Percentiles rank a stretch among this genome's conserved stretches.
Conservation (phyloP, 1,140 invertebrate genomes). For the Lineus longissimus region DNA sequence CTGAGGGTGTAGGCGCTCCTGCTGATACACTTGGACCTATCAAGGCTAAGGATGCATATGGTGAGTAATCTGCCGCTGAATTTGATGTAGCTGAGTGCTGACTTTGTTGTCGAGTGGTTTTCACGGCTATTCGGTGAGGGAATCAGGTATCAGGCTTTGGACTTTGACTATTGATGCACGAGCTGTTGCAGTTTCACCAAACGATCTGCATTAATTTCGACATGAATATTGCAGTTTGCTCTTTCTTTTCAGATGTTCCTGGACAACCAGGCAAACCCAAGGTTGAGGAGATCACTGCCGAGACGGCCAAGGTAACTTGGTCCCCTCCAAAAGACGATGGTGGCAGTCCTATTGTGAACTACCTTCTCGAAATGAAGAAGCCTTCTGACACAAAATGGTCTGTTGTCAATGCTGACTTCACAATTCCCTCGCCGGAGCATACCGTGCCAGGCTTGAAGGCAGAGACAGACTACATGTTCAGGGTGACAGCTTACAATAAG, state of each 20-base stretch:
- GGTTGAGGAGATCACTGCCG: slow-evolving; percentile 85
- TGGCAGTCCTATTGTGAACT: slow-evolving; percentile 87
- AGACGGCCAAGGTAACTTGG: slow-evolving; percentile 93
- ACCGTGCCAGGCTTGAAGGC: slow-evolving; percentile 89
- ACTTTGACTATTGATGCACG: background rate
- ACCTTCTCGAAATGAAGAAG: slow-evolving; percentile 76
- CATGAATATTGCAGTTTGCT: background rate
- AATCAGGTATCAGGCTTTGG: background rate
- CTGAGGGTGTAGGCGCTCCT: slow-evolving; percentile 88
- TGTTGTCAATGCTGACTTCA: slow-evolving; percentile 1
- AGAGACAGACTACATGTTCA: slow-evolving; percentile 87
- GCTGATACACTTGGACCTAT: slow-evolving; percentile 66
- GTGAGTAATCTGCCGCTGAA: slow-evolving; percentile 6
- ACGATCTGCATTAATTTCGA: background rate
- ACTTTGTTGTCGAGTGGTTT: background rate
- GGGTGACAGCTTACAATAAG: slow-evolving; percentile 93
- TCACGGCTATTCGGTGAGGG: background rate
- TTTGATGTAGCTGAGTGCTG: background rate
- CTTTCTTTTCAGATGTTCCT: slow-evolving; percentile 72
- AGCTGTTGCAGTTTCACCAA: background rate
- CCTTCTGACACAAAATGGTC: slow-evolving; percentile 59
- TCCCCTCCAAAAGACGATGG: slow-evolving; percentile 93
- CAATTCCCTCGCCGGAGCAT: slow-evolving; percentile 56
- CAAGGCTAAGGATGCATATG: slow-evolving; percentile 24
- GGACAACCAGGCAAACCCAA: slow-evolving; percentile 82